Percentiles rank a stretch among this genome's conserved stretches.
phyloP scores from a whole-genome alignment of 2,113 vertebrate species.

The Aix galericulata region DNA sequence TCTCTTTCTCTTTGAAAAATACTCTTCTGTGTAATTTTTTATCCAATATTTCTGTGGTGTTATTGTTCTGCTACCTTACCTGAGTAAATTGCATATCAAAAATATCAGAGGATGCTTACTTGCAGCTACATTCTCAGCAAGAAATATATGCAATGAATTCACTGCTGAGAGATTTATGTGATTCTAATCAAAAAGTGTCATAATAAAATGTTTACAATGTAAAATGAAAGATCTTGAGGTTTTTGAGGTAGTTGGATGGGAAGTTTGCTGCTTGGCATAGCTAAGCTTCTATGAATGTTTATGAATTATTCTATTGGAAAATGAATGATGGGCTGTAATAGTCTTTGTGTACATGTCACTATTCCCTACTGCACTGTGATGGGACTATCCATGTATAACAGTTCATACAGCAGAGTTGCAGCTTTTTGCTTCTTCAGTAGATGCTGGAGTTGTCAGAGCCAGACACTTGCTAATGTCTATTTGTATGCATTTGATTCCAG shows the following conservation, averaged over 20 bases:
- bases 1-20: slow-evolving; percentile 17
- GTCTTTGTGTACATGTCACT: slow-evolving; percentile 27
- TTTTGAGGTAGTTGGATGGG: not conserved
- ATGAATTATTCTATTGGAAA: slow-evolving; percentile 67
- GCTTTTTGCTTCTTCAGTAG: not conserved
- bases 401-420: slow-evolving; percentile 32
- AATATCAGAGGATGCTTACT: not conserved
- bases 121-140: slow-evolving; percentile 7
- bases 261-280: slow-evolving; percentile 16
- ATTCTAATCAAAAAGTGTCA: slow-evolving; percentile 39
- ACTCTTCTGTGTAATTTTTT: not conserved
- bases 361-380: slow-evolving; percentile 5
- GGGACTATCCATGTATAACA: slow-evolving; percentile 39
- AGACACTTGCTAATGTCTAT: not conserved
- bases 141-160: slow-evolving; percentile 15
- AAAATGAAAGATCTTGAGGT: slow-evolving; percentile 54
- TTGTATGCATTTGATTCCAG: not conserved
- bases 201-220: slow-evolving; percentile 56
- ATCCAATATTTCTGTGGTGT: not conserved
- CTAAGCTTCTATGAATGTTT: slow-evolving; percentile 54
- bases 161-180: not conserved
- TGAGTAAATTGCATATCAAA: not conserved
- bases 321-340: slow-evolving; percentile 47
- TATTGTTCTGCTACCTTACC: slow-evolving; percentile 1
- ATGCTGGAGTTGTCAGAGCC: not conserved